Conservation (phyloP, 2,888 invertebrate genomes). For the Diarsia mendica region DNA sequence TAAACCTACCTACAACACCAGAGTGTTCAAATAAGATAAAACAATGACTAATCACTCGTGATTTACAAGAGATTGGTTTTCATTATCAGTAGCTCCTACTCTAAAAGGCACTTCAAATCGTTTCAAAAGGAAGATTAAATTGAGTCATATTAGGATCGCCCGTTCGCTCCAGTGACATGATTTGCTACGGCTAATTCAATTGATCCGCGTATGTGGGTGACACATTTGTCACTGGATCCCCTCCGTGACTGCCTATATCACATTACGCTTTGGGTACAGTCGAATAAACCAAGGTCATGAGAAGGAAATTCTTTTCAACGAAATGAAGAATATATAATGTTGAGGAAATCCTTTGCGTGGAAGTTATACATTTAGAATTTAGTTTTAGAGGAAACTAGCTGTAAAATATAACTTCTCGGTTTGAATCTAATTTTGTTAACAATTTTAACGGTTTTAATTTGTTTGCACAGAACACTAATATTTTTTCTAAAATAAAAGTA, state of each 20-base stretch:
- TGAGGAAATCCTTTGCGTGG: neutral
- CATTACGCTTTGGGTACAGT: neutral
- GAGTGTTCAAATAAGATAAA: neutral
- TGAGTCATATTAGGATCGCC: conserved; percentile 1
- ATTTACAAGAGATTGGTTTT: neutral
- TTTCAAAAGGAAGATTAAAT: conserved; percentile 10
- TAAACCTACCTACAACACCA: neutral
- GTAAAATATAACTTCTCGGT: too few species aligned
- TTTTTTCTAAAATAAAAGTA: too few species aligned
- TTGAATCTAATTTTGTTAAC: too few species aligned
- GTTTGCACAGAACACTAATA: too few species aligned
- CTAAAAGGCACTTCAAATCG: neutral
- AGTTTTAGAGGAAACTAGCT: neutral
- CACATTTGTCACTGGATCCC: conserved; percentile 22
- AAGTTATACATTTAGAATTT: neutral
- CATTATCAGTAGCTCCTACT: neutral
- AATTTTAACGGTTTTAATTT: too few species aligned
- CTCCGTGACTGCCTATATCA: neutral
- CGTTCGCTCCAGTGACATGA: conserved; percentile 17
- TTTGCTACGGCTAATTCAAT: conserved; percentile 31
- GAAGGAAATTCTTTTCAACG: neutral
- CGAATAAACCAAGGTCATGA: neutral
- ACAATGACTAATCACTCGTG: neutral
- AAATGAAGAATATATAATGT: neutral
- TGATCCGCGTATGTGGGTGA: conserved; percentile 38